These are phyloP conservation scores for Zaprionus ghesquierei DNA, from an alignment of 1,140 invertebrate species.

Conservation along the genomic window DNA sequence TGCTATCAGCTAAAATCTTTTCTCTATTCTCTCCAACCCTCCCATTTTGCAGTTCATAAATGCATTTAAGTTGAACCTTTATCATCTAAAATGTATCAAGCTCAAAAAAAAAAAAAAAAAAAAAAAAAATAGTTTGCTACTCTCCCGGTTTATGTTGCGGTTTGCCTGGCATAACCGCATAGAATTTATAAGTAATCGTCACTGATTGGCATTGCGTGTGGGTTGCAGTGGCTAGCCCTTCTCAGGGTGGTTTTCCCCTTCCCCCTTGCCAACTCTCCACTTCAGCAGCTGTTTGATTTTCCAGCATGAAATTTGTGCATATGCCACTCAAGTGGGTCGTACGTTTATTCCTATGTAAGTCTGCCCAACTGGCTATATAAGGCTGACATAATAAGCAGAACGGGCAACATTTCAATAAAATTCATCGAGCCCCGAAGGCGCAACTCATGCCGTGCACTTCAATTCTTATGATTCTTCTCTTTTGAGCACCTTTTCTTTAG, in stretches of 20 bases:
- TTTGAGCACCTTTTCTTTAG: conserved; percentile 2
- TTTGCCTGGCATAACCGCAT: conserved; percentile 2
- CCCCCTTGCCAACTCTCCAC: neutral
- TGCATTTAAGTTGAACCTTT: neutral
- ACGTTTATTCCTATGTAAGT: no score
- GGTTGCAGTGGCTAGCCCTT: neutral
- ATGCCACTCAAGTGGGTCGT: conserved; percentile 49
- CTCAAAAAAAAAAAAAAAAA: no score
- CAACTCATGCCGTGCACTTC: conserved; percentile 62
- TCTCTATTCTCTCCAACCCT: neutral
- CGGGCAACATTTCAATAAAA: conserved; percentile 68
- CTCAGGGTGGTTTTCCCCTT: conserved; percentile 10
- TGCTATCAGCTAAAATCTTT: neutral
- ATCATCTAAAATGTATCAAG: neutral
- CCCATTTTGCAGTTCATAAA: neutral
- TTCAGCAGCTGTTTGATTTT: conserved; percentile 74
- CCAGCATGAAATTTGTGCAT: conserved; percentile 57
- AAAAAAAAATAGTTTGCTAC: neutral
- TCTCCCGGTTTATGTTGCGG: neutral
- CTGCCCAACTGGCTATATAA: neutral
- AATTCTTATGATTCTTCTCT: conserved; percentile 33
- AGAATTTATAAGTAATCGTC: neutral
- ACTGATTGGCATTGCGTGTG: conserved; percentile 38
- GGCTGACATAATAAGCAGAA: neutral
- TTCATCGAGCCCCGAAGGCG: conserved; percentile 56